These are phyloP conservation scores for Drosophila quadrilineata DNA, from an alignment of 1,140 invertebrate genomes.

Conservation along the genomic window DNA sequence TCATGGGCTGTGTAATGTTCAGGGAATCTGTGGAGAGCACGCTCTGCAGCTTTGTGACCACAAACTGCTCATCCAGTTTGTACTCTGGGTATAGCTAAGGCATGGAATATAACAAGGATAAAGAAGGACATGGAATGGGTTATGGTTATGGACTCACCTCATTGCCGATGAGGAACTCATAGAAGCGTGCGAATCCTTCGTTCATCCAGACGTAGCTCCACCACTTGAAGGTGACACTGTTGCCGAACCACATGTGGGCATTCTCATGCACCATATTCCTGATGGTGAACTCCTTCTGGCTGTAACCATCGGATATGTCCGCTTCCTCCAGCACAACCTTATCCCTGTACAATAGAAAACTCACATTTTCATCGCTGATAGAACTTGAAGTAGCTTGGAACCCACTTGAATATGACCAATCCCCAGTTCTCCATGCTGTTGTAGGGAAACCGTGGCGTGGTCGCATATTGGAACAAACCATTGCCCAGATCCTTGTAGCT, in stretches of 20 bases:
- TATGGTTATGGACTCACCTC: conserved; percentile 60
- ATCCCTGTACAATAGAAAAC: conserved; percentile 17
- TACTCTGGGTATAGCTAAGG: conserved; percentile 73
- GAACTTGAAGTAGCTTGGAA: not conserved
- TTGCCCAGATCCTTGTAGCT: conserved; percentile 73
- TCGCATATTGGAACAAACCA: conserved; percentile 85
- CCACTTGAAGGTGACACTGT: conserved; percentile 85
- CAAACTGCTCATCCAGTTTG: conserved; percentile 82
- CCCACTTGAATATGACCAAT: conserved; percentile 84
- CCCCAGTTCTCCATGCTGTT: conserved; percentile 94
- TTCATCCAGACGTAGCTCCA: conserved; percentile 86
- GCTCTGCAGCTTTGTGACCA: conserved; percentile 84
- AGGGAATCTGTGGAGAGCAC: conserved; percentile 85
- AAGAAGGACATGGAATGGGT: not conserved
- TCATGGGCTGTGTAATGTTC: conserved; percentile 84
- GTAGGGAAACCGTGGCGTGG: conserved; percentile 88
- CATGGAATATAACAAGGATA: not conserved
- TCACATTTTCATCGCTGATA: not conserved
- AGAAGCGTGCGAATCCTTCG: conserved; percentile 86
- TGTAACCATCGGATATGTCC: conserved; percentile 46
- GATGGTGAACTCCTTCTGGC: conserved; percentile 81
- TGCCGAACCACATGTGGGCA: conserved; percentile 86
- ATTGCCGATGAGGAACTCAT: conserved; percentile 83
- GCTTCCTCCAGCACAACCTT: conserved; percentile 28
- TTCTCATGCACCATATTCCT: conserved; percentile 84